Evolutionary conservation across 2,888 invertebrate species (phyloP), one percentile per base, ranked within the genome.

Genomic region (Ectemnius cavifrons): DNA sequence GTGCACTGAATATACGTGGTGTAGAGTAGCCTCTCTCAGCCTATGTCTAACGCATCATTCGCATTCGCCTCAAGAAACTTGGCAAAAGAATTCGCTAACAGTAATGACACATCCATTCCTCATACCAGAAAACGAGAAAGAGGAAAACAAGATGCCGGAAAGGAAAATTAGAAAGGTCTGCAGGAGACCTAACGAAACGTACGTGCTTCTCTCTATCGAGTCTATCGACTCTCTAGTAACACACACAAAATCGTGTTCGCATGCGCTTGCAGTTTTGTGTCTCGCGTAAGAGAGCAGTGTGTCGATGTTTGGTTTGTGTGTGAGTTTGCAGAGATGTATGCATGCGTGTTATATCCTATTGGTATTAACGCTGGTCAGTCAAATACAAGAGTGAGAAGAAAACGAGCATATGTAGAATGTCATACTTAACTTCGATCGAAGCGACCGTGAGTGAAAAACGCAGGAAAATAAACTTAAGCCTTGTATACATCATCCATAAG

Each of bases 1-100:
- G 81, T 82, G 82, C 82, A 82, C 60, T 67, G 67, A 37, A 37
- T 56, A 63, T 57, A 52, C 58, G 67, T 78, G 56, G 64, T 23
- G 52, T 37, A 37, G 37, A 37, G 8, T 37, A 37, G 37, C 5
- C 8, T 37, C 23, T 23, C 23, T 37, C 37, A 60, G 63, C 27
- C 47, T 65, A 47, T 76, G 61, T 62, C 13, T 66, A 20, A 58
- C 28, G 57, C 60, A 63, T 64, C 61, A 73, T 72, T 66, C 47
- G 63, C 70, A 71, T 72, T 64, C 65, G 75, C 59, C 67, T 52
- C n/a, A 20, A 45, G 37, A 62, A 28, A 60, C 13, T 52, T 28
- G 61, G 13, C 16, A 46, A 62, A 46, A 6, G 46, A 23, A 13
- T 45, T 46, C 46, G 61, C 61, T 62, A 62, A 45, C 20, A 52